Percentiles rank a stretch among this genome's conserved stretches.
phyloP scores from a whole-genome alignment of 2,797 vertebrate genomes.

The Apogon hyalosoma region DNA sequence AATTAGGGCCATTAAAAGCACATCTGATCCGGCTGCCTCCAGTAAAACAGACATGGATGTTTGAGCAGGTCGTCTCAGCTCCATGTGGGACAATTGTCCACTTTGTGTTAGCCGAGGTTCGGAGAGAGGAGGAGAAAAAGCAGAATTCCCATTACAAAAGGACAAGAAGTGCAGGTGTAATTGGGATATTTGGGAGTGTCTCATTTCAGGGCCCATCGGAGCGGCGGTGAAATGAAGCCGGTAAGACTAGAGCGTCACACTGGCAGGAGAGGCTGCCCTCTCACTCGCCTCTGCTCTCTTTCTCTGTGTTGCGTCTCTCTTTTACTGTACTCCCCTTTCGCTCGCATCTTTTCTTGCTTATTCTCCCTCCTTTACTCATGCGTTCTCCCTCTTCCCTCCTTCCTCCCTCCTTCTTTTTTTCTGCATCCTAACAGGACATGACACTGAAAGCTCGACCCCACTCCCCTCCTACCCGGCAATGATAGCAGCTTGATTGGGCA shows the following conservation, averaged over 20 bases:
- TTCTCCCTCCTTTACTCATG: neutral
- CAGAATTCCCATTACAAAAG: slow-evolving; percentile 89
- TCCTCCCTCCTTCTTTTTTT: slow-evolving; percentile 9
- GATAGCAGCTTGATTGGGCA: slow-evolving; percentile 91
- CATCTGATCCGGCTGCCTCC: slow-evolving; percentile 65
- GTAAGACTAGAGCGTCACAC: slow-evolving; percentile 87
- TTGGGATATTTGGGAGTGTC: slow-evolving; percentile 93
- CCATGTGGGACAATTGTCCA: slow-evolving; percentile 81
- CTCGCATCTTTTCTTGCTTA: neutral
- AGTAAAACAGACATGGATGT: slow-evolving; percentile 82
- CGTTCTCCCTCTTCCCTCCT: neutral
- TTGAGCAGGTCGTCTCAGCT: slow-evolving; percentile 72
- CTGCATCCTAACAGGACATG: slow-evolving; percentile 19
- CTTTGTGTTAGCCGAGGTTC: slow-evolving; percentile 82
- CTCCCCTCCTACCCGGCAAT: slow-evolving; percentile 53
- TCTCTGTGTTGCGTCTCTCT: slow-evolving; percentile 32
- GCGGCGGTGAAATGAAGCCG: slow-evolving; percentile 87
- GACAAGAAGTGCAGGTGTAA: slow-evolving; percentile 94
- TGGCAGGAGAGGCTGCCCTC: slow-evolving; percentile 72
- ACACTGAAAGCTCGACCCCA: slow-evolving; percentile 8
- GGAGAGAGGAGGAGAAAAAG: slow-evolving; percentile 31
- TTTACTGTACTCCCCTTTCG: slow-evolving; percentile 1
- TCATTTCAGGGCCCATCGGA: slow-evolving; percentile 89
- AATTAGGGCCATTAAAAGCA: slow-evolving; percentile 75
- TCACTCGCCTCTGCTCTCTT: slow-evolving; percentile 65